Evolutionary conservation across 2,888 invertebrate genomes (phyloP), one percentile per base, ranked within the genome.

Genomic region (Petrophora chlorosata): DNA sequence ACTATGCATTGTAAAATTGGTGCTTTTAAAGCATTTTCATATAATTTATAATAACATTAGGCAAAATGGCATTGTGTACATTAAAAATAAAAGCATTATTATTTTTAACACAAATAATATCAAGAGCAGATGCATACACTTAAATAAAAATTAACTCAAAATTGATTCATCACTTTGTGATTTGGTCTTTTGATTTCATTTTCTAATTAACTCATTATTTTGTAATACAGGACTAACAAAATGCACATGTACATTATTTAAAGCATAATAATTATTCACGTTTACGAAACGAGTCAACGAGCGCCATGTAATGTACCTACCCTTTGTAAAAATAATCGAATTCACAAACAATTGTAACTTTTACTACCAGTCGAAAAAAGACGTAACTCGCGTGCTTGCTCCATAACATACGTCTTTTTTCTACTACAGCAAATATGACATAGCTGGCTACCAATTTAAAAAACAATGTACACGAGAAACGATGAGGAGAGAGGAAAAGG

Each of bases 41-140:
- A 88, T 88, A 89, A 90, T 88, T 87, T 88, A 87, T 87, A 86
- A 88, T 89, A 89, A 90, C 85, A 89, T 87, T 90, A 89, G 88
- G 90, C 90, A 90, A 89, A 89, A 90, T 89, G 90, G 90, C 90
- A 89, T 84, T 87, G 88, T 87, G 87, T 87, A 85, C 81, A 86
- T 85, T 86, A 83, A 86, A 85, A 87, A 86, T 87, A 89, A 87
- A 89, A 87, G 85, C 84, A 83, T 82, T 82, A 82, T 74, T 80
- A 83, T 77, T 82, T 83, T 82, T 79, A 86, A 87, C 79, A 85
- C 79, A 84, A 87, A 85, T 88, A 88, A 87, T 89, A 88, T 89
- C 89, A 87, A 84, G 81, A 84, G 80, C 78, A 80, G 85, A 86
- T 81, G 79, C 81, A 80, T 79, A 79, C 70, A 82, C 74, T 78